Conservation (phyloP, 2,797 vertebrate genomes). For the Sebastes goodei region DNA sequence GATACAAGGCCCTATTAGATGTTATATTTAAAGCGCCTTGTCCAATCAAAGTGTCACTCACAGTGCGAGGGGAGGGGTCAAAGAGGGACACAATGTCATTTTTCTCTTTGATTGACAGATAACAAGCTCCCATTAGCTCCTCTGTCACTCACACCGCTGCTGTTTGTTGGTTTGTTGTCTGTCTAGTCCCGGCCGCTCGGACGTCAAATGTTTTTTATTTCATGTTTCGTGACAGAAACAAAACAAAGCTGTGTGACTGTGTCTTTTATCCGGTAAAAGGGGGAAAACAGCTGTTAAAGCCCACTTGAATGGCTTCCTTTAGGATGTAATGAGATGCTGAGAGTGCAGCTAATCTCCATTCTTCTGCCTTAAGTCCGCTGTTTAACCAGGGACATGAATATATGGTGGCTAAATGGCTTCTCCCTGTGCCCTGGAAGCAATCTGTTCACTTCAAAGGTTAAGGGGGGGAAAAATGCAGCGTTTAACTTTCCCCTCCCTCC, state of each 20-base stretch:
- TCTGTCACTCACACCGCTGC: constrained; percentile 53
- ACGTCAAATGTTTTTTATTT: constrained; percentile 25
- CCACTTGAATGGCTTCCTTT: constrained; percentile 75
- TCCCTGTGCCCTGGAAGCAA: constrained; percentile 72
- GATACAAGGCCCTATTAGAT: constrained; percentile 67
- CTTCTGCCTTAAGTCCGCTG: constrained; percentile 64
- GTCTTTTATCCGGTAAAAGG: constrained; percentile 26
- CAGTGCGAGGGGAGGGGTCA: constrained; percentile 50
- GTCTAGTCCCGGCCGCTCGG: not conserved
- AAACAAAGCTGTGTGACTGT: constrained; percentile 24
- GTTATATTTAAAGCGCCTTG: constrained; percentile 60
- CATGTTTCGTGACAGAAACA: constrained; percentile 17
- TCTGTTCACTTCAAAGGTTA: constrained; percentile 77
- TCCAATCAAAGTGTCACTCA: constrained; percentile 75
- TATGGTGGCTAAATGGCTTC: constrained; percentile 68
- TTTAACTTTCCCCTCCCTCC: constrained; percentile 56
- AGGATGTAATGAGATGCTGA: constrained; percentile 79
- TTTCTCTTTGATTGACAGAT: constrained; percentile 66
- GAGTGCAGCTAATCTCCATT: constrained; percentile 76
- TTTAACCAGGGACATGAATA: constrained; percentile 76
- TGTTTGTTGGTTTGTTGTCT: constrained; percentile 41
- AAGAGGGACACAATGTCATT: constrained; percentile 36
- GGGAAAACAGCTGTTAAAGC: constrained; percentile 58
- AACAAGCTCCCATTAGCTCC: constrained; percentile 73
- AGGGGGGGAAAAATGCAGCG: constrained; percentile 1